Conservation (phyloP, 2,113 vertebrate species). For the Tautogolabrus adspersus region DNA sequence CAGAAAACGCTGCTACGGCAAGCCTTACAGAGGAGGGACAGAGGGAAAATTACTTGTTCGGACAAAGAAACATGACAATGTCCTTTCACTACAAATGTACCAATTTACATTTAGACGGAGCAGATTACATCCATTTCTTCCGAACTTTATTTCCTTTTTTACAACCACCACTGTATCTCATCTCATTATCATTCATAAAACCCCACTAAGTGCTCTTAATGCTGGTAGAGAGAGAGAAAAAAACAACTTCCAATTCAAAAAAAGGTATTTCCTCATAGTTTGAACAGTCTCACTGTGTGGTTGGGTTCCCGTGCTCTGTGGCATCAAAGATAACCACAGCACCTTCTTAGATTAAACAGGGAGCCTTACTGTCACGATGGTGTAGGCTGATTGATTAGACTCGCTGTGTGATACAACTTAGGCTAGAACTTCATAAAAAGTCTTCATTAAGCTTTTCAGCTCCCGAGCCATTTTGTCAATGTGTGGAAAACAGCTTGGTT, state of each 20-base stretch:
- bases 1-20: slow-evolving; percentile 85
- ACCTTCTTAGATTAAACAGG: slow-evolving; percentile 8
- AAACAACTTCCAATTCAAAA: slow-evolving; percentile 31
- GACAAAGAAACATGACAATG: slow-evolving; percentile 85
- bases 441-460: slow-evolving; percentile 19
- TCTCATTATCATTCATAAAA: slow-evolving; percentile 77
- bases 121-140: slow-evolving; percentile 80
- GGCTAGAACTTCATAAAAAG: slow-evolving; percentile 11
- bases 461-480: slow-evolving; percentile 34
- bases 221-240: slow-evolving; percentile 20
- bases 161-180: slow-evolving; percentile 31
- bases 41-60: slow-evolving; percentile 82
- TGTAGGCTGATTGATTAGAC: slow-evolving; percentile 16
- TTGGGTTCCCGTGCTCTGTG: slow-evolving; percentile 42
- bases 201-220: slow-evolving; percentile 57
- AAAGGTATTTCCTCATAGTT: slow-evolving; percentile 37
- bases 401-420: not conserved
- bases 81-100: slow-evolving; percentile 83
- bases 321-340: slow-evolving; percentile 42
- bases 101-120: slow-evolving; percentile 80
- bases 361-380: not conserved
- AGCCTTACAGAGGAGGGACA: slow-evolving; percentile 75
- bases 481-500: slow-evolving; percentile 50
- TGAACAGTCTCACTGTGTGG: slow-evolving; percentile 40
- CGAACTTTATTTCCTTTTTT: slow-evolving; percentile 45